phyloP scores from a whole-genome alignment of 2,113 vertebrate species.

The Grammomys dolichurus region DNA sequence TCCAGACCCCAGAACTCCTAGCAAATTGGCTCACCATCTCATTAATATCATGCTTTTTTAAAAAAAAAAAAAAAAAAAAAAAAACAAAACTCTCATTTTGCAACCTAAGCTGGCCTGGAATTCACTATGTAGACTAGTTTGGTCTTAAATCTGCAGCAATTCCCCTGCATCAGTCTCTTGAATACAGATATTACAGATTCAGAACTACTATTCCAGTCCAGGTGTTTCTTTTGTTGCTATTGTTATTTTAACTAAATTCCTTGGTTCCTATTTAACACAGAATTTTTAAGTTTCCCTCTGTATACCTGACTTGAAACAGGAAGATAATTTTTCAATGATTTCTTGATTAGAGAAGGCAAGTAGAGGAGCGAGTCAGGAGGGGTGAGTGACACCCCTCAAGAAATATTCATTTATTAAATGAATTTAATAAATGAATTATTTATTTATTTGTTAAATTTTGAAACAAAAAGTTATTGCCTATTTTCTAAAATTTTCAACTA shows the following conservation, averaged over 20 bases:
- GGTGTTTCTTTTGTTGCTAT: not conserved
- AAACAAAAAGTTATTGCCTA: not conserved
- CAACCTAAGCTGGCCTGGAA: not conserved
- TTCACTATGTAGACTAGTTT: not conserved
- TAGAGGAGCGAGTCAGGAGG: not conserved
- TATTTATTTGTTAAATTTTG: not conserved
- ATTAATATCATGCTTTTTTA: not conserved
- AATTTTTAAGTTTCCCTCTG: slow-evolving; percentile 23
- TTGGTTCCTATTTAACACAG: not conserved
- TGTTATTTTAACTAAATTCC: slow-evolving; percentile 10
- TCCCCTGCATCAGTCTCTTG: not conserved
- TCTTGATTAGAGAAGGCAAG: not conserved
- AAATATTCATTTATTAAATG: slow-evolving; percentile 28
- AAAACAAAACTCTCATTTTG: not conserved
- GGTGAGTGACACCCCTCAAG: not conserved
- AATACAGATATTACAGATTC: not conserved
- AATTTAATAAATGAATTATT: too few species aligned
- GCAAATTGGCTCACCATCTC: not conserved
- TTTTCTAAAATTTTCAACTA: not conserved
- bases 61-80: too few species aligned
- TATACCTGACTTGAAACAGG: not conserved
- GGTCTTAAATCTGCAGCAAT: not conserved
- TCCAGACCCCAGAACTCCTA: not conserved
- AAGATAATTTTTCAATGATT: slow-evolving; percentile 44
- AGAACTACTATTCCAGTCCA: not conserved